Evolutionary conservation across 2,888 invertebrate species (phyloP).

Genomic region (Yponomeuta cagnagella): DNA sequence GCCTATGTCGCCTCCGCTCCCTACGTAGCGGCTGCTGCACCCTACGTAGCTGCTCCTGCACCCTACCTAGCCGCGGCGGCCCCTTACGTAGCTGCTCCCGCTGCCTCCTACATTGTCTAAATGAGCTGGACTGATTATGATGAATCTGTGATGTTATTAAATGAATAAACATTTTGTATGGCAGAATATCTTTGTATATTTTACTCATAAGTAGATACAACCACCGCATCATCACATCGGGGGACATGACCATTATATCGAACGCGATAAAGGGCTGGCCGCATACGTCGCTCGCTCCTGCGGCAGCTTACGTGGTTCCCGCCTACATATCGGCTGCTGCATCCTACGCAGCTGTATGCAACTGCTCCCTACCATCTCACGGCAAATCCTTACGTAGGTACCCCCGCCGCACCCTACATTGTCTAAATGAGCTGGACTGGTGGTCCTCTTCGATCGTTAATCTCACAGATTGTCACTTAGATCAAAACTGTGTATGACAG

Average conservation of each 20-base stretch:
- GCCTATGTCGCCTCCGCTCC: conserved; percentile 30
- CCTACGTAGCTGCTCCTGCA: conserved; percentile 33
- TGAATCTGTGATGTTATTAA: neutral
- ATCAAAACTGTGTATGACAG: too few species aligned
- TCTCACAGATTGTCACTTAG: too few species aligned
- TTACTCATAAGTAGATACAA: conserved; percentile 26
- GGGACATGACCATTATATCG: too few species aligned
- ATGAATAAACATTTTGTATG: conserved; percentile 1
- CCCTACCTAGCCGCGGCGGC: conserved; percentile 23
- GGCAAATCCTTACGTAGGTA: conserved; percentile 19
- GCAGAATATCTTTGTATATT: conserved; percentile 1
- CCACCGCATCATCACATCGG: conserved; percentile 77
- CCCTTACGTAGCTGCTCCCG: conserved; percentile 21
- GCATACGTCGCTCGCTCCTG: conserved; percentile 61
- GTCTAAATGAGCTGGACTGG: neutral
- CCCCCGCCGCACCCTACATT: conserved; percentile 18
- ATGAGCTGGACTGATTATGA: neutral
- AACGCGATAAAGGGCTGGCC: conserved; percentile 29
- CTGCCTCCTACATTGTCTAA: conserved; percentile 17
- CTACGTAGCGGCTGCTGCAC: conserved; percentile 36
- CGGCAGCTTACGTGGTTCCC: conserved; percentile 23
- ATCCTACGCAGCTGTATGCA: conserved; percentile 30
- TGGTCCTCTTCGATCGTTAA: neutral
- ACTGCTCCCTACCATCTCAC: conserved; percentile 25
- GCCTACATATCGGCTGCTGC: too few species aligned